Percentiles rank a stretch among this genome's conserved stretches.
These are phyloP conservation scores for Columba guinea DNA, from an alignment of 2,797 vertebrate genomes.

Conservation along the genomic window DNA sequence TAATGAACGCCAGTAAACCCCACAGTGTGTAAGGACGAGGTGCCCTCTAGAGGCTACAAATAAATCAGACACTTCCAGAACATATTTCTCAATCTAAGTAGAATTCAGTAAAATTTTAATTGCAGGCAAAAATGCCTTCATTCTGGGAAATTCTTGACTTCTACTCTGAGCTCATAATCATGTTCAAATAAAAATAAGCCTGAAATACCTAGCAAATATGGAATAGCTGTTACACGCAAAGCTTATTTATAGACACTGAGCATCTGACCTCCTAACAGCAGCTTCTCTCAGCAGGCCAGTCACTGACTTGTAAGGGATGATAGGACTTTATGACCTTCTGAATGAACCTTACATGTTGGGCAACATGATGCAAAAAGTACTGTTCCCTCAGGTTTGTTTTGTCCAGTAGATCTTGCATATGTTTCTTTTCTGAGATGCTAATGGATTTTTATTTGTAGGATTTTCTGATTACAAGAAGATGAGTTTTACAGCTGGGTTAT, in stretches of 20 bases:
- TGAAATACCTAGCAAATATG: background rate
- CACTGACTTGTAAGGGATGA: background rate
- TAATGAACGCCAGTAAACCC: background rate
- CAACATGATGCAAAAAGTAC: background rate
- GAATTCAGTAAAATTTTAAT: background rate
- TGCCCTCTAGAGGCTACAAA: slow-evolving; percentile 58
- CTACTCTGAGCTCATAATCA: background rate
- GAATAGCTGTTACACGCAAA: background rate
- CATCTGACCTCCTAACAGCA: background rate
- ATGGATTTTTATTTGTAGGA: background rate
- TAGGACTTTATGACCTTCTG: background rate
- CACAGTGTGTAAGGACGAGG: background rate
- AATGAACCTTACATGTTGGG: background rate
- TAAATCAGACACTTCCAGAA: background rate
- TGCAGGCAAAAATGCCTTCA: background rate
- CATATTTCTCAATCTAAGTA: background rate
- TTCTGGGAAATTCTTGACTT: background rate
- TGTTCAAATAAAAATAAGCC: background rate
- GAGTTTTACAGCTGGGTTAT: background rate
- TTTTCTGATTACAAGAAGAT: background rate
- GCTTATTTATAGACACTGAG: background rate
- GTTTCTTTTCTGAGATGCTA: background rate
- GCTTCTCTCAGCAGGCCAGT: background rate
- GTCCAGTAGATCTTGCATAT: background rate
- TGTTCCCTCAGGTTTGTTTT: background rate